Base-by-base conservation (phyloP, 2,113 vertebrate species). In the Sprattus sprattus region DNA sequence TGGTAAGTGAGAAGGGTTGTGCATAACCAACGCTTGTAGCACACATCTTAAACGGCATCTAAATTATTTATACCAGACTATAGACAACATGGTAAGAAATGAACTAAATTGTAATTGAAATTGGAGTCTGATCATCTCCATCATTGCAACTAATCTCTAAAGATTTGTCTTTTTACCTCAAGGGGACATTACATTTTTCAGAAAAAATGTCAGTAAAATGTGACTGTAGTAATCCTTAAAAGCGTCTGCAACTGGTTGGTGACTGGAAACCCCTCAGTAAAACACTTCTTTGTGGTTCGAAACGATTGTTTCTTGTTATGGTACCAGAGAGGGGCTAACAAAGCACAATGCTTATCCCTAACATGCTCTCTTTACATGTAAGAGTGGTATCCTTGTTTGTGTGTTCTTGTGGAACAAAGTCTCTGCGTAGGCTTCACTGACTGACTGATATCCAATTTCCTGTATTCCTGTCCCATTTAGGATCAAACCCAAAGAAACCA, bases 401-500 rank as follows among this genome's bases (percentile, higher is more conserved):
- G 64, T 15, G 8, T 78, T 78, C 20, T 60, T 6, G 15, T 54
- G 54, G 18, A 60, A 22, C 54, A 60, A 60, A 60, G 54, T 4
- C 18, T 20, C 22, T 4, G 4, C 22, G 20, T 22, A 60, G 20
- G 18, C 6, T 60, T 60, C 20, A 60, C 18, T 22, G 54, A 22
- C 54, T 22, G 20, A 60, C 18, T 46, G 25, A 20, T 81, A 39
- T 39, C 39, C 18, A 85, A 87, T 85, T 86, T 90, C 90, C 85
- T 92, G 82, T 82, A 49, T 60, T 60, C 86, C 86, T 90, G 89
- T 91, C 87, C 84, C 85, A 16, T 20, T 7, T 91, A 99, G 98
- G 96, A 93, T 94, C 96, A 87, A 95, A 96, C 91, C 95, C 97
- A 88, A 99, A 99, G 94, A 99, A 99, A 91, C 94, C 98, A 4